Conservation (phyloP, 2,797 vertebrate genomes). For the Cryptoprocta ferox region DNA sequence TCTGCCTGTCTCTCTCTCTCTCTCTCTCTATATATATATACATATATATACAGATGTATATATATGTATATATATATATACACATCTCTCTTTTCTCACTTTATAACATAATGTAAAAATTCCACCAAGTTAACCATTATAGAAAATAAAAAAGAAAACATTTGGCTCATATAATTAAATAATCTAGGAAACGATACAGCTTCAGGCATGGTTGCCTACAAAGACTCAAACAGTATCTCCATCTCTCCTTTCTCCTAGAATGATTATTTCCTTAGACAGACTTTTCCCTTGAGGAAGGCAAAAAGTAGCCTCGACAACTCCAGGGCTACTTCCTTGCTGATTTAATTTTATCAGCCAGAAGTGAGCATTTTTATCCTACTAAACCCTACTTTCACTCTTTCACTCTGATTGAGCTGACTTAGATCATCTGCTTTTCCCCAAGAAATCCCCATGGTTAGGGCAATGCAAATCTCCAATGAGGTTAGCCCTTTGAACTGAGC, state of each 20-base stretch:
- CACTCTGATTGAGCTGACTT: not conserved
- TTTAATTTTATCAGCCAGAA: not conserved
- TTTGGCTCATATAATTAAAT: not conserved
- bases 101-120: not conserved
- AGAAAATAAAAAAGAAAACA: not conserved
- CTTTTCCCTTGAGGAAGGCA: not conserved
- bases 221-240: not conserved
- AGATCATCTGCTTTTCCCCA: not conserved
- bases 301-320: not conserved
- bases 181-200: not conserved
- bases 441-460: not conserved
- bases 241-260: not conserved
- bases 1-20: too few species aligned
- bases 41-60: not conserved
- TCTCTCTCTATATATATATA: not conserved
- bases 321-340: not conserved
- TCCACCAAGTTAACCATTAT: not conserved
- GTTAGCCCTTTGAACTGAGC: not conserved
- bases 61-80: not conserved
- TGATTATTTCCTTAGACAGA: not conserved
- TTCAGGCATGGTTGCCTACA: not conserved
- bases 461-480: not conserved
- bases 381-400: not conserved
- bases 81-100: not conserved
- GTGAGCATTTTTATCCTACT: not conserved